A percentile compares a stretch with the other conserved stretches of the same genome.
Conservation (phyloP, 1,140 invertebrate species). For the Nomia melanderi region DNA sequence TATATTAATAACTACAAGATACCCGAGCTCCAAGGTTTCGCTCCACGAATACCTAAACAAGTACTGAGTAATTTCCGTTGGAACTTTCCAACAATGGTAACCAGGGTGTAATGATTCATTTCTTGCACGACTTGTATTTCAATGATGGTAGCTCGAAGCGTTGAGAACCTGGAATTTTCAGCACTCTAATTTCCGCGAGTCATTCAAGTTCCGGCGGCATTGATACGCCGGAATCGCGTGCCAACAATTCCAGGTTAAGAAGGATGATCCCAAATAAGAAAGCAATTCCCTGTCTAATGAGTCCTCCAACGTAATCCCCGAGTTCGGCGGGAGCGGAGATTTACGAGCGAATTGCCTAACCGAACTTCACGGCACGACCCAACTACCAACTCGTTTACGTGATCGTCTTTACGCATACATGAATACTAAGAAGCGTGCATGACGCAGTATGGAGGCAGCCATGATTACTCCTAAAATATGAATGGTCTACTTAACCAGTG, state of each 20-base stretch:
- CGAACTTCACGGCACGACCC: constrained; percentile 32
- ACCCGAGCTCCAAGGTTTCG: no score
- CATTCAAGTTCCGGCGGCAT: not conserved
- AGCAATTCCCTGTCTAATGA: constrained; percentile 41
- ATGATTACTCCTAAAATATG: constrained; percentile 26
- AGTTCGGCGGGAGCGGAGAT: constrained; percentile 40
- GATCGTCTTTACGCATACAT: constrained; percentile 49
- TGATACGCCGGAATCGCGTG: not conserved
- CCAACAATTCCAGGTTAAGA: constrained; percentile 3
- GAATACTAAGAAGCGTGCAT: constrained; percentile 35
- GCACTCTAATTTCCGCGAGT: not conserved
- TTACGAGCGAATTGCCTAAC: constrained; percentile 41
- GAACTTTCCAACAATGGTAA: no score
- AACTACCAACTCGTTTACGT: constrained; percentile 54
- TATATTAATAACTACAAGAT: no score
- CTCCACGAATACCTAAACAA: no score
- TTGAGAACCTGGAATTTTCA: no score
- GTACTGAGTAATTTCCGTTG: no score
- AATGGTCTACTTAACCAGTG: not conserved
- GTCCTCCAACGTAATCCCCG: constrained; percentile 43
- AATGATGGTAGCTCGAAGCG: no score
- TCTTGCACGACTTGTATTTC: no score
- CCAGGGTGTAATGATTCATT: no score
- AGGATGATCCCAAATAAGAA: constrained; percentile 44
- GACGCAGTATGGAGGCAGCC: constrained; percentile 11